phyloP scores from a whole-genome alignment of 2,113 vertebrate species.

The Centropus unirufus region DNA sequence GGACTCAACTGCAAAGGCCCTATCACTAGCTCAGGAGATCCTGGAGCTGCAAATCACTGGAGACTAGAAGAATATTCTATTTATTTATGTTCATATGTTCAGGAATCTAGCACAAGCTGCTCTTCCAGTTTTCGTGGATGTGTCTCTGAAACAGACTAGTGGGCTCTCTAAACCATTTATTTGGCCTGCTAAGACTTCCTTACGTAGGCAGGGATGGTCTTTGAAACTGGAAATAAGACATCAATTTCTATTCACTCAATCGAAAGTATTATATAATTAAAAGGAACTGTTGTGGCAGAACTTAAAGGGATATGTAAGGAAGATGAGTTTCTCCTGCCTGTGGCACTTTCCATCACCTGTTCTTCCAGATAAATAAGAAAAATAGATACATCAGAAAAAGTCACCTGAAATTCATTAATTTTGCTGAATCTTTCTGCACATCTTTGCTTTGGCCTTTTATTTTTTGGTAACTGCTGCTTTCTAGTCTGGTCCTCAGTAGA shows the following conservation, averaged over 20 bases:
- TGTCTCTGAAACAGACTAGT: not conserved
- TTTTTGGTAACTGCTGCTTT: not conserved
- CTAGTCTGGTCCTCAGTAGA: not conserved
- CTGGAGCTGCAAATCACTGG: not conserved
- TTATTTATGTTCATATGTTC: not conserved
- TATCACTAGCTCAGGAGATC: not conserved
- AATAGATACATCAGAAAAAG: not conserved
- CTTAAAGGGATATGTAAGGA: not conserved
- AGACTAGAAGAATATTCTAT: not conserved
- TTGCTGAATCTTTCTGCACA: slow-evolving; percentile 20
- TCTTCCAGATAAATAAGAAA: not conserved
- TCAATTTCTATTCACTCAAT: not conserved
- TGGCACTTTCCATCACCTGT: not conserved
- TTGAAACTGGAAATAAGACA: not conserved
- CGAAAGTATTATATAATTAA: not conserved
- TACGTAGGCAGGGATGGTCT: not conserved
- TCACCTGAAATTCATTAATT: not conserved
- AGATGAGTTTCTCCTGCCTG: not conserved
- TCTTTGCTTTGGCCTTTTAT: slow-evolving; percentile 16
- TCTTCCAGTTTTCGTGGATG: not conserved
- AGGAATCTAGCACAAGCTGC: not conserved
- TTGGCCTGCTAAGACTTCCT: not conserved
- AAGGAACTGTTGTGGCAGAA: not conserved
- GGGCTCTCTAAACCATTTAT: not conserved
- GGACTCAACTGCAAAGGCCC: not conserved